Evolutionary conservation across 2,113 vertebrate genomes (phyloP).

Genomic region (Danionella cerebrum): DNA sequence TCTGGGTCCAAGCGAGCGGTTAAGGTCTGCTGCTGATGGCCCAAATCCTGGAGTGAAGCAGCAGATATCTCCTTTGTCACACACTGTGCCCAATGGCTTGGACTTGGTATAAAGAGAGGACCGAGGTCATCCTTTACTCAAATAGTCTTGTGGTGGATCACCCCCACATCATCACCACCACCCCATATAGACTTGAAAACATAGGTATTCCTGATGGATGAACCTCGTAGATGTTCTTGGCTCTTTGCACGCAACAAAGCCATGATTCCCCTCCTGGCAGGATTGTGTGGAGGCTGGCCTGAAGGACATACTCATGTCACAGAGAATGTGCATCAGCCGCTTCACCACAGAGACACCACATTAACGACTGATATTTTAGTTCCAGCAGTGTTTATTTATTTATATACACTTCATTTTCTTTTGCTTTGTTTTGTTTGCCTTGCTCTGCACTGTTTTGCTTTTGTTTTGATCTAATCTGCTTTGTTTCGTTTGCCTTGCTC

Average conservation of each 20-base stretch:
- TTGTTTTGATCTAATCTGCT: too few species aligned
- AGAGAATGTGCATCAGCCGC: neutral
- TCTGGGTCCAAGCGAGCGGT: conserved; percentile 23
- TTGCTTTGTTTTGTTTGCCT: too few species aligned
- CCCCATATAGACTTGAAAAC: conserved; percentile 45
- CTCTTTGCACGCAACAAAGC: conserved; percentile 27
- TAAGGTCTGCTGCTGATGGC: conserved; percentile 58
- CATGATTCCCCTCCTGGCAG: conserved; percentile 30
- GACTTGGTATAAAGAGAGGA: conserved; percentile 62
- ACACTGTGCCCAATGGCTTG: conserved; percentile 94
- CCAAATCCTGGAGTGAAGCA: conserved; percentile 53
- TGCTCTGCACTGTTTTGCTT: too few species aligned
- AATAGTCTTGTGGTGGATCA: conserved; percentile 49
- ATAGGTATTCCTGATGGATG: conserved; percentile 31
- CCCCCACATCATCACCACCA: too few species aligned
- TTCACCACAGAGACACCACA: neutral
- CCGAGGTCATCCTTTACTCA: conserved; percentile 60
- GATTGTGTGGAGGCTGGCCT: neutral
- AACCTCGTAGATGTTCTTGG: conserved; percentile 36
- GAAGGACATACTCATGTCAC: neutral
- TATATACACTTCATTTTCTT: too few species aligned
- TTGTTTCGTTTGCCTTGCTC: too few species aligned
- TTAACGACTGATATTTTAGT: neutral
- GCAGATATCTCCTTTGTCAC: conserved; percentile 67
- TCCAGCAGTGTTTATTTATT: too few species aligned